Percentiles rank a stretch among this genome's conserved stretches.
phyloP scores from a whole-genome alignment of 2,113 vertebrate genomes.

The Chaenocephalus aceratus region DNA sequence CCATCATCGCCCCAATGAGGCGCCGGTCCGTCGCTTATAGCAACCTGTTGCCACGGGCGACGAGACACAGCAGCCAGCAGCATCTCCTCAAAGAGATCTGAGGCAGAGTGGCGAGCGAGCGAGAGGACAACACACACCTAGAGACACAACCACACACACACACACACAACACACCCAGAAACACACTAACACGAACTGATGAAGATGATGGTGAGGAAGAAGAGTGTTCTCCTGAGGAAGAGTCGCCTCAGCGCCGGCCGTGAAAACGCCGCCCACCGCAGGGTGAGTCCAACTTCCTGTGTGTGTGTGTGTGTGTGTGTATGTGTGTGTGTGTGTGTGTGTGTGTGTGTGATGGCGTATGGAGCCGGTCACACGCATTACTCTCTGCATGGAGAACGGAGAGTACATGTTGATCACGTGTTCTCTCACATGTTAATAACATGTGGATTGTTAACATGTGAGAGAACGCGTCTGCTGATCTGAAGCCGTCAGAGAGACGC shows the following conservation, averaged over 20 bases:
- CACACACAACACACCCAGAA: too few species aligned
- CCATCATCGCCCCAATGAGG: conserved; percentile 59
- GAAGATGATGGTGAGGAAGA: conserved; percentile 27
- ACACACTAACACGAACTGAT: too few species aligned
- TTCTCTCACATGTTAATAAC: too few species aligned
- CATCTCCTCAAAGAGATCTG: conserved; percentile 51
- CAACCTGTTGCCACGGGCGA: conserved; percentile 70
- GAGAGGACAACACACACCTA: conserved; percentile 47
- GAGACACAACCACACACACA: background rate
- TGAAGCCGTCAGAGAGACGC: too few species aligned
- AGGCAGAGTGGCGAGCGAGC: conserved; percentile 31
- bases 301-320: background rate
- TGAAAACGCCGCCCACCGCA: background rate
- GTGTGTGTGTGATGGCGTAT: conserved; percentile 13
- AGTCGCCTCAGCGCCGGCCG: conserved; percentile 35
- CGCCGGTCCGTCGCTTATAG: conserved; percentile 70
- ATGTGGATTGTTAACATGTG: too few species aligned
- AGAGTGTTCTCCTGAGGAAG: conserved; percentile 54
- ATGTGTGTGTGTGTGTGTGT: too few species aligned
- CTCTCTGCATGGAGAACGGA: too few species aligned
- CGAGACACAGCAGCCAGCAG: conserved; percentile 70
- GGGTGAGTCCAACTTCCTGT: too few species aligned
- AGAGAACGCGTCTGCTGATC: too few species aligned
- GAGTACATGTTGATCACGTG: too few species aligned
- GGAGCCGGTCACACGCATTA: background rate